phyloP scores from a whole-genome alignment of 1,140 invertebrate genomes.

The Achatina immaculata region DNA sequence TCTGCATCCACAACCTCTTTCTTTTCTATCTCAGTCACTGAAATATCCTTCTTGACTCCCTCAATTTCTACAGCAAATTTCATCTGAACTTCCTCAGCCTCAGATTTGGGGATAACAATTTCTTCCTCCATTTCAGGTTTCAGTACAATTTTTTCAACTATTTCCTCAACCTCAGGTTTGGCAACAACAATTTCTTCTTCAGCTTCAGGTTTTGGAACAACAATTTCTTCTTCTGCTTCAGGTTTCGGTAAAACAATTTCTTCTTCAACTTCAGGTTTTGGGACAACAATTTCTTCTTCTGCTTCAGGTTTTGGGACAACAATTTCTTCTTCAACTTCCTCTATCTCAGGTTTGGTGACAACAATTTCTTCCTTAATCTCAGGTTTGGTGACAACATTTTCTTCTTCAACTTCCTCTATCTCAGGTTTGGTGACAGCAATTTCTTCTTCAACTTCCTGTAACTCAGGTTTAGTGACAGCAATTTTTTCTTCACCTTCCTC shows the following conservation, averaged over 20 bases:
- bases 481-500: constrained; percentile 41
- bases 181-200: constrained; percentile 27
- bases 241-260: constrained; percentile 33
- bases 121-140: background rate
- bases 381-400: constrained; percentile 23
- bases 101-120: background rate
- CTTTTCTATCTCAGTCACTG: too few species aligned
- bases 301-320: constrained; percentile 24
- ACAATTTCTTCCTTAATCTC: constrained; percentile 19
- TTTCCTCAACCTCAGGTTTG: constrained; percentile 29
- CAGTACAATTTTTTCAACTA: constrained; percentile 14
- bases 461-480: constrained; percentile 21
- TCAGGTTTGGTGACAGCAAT: constrained; percentile 20
- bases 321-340: constrained; percentile 40
- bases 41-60: too few species aligned
- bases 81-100: background rate
- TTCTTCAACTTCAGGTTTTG: constrained; percentile 42
- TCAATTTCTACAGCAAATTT: background rate
- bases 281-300: constrained; percentile 4
- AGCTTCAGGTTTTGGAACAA: background rate
- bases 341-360: constrained; percentile 33
- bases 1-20: constrained; percentile 33
- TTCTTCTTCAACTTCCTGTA: constrained; percentile 22
- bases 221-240: background rate
- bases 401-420: constrained; percentile 32